Conservation (phyloP, 2,113 vertebrate genomes). For the Anguilla japonica region DNA sequence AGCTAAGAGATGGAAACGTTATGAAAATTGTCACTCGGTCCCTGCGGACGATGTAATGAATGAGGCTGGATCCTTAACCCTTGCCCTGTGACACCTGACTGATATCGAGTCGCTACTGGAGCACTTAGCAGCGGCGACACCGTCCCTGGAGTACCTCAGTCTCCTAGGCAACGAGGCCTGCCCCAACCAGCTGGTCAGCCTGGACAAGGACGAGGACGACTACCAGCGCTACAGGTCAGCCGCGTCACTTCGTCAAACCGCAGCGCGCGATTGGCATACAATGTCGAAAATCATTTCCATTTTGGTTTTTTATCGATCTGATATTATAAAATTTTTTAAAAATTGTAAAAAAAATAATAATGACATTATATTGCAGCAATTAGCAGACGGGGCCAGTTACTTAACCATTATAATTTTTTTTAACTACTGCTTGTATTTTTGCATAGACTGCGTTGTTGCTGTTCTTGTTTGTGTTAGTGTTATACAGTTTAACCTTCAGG, state of each 20-base stretch:
- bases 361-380: too few species aligned
- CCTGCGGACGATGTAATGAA: constrained; percentile 71
- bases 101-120: constrained; percentile 89
- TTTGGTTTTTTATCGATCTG: too few species aligned
- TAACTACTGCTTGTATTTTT: too few species aligned
- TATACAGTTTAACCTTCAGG: too few species aligned
- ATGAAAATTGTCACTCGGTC: constrained; percentile 27
- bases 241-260: background rate
- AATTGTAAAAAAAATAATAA: too few species aligned
- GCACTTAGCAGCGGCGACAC: constrained; percentile 83
- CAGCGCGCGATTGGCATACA: background rate
- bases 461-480: too few species aligned
- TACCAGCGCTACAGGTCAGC: constrained; percentile 86
- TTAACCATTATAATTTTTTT: too few species aligned
- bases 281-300: too few species aligned
- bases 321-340: too few species aligned
- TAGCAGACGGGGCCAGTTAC: too few species aligned
- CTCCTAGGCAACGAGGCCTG: constrained; percentile 94
- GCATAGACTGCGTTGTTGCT: too few species aligned
- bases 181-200: constrained; percentile 90
- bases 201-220: constrained; percentile 89
- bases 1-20: constrained; percentile 46
- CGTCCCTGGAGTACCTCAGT: constrained; percentile 89
- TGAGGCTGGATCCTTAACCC: constrained; percentile 80
- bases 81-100: constrained; percentile 83